Evolutionary conservation across 2,797 vertebrate species (phyloP).

Genomic region (Crax fasciolata): DNA sequence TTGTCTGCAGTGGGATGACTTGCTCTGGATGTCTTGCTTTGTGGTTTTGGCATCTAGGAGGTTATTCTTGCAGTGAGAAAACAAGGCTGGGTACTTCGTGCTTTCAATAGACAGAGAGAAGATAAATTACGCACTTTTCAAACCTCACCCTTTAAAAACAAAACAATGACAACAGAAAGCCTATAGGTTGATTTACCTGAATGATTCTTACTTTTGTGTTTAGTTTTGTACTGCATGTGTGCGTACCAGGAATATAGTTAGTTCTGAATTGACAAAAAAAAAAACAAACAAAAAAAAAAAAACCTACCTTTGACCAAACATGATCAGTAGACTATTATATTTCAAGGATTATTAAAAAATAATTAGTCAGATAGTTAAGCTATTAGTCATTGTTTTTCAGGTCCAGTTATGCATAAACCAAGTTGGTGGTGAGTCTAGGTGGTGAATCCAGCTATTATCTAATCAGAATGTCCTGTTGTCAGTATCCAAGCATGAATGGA

Average conservation of each 20-base stretch:
- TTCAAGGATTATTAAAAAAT: background rate
- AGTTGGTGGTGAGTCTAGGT: background rate
- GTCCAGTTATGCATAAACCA: background rate
- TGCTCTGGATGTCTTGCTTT: slow-evolving; percentile 46
- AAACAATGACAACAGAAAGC: no score
- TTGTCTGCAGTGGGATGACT: slow-evolving; percentile 56
- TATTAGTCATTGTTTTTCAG: background rate
- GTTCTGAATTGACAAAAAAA: background rate
- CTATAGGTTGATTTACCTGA: background rate
- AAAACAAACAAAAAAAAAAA: background rate
- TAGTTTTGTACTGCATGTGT: background rate
- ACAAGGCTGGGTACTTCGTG: slow-evolving; percentile 3
- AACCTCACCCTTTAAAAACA: background rate
- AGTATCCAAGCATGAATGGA: background rate
- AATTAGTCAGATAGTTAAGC: background rate
- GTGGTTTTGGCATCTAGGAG: slow-evolving; percentile 20
- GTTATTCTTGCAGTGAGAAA: slow-evolving; percentile 37
- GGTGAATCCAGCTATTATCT: background rate
- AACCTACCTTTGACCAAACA: background rate
- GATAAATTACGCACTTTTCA: background rate
- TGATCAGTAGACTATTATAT: background rate
- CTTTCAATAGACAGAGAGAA: background rate
- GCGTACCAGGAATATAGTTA: background rate
- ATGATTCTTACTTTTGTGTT: background rate
- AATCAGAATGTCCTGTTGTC: background rate